phyloP scores from a whole-genome alignment of 2,797 vertebrate species.

The Sparidentex hasta region DNA sequence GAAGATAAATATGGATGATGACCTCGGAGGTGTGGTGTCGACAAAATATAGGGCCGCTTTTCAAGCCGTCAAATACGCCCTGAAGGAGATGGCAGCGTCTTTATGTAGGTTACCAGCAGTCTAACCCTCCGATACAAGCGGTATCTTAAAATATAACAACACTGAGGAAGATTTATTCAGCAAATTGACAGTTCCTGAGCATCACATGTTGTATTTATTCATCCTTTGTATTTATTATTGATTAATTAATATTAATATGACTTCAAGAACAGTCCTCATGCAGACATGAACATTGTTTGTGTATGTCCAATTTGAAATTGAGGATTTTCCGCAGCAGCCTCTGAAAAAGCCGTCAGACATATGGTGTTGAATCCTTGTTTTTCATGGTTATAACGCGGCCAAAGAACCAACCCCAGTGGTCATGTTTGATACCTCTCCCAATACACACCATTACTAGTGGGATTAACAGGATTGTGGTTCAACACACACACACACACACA shows the following conservation, averaged over 20 bases:
- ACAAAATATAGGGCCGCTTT: constrained; percentile 22
- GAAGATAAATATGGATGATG: constrained; percentile 39
- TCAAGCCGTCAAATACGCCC: constrained; percentile 39
- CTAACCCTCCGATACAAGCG: constrained; percentile 1
- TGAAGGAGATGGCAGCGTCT: constrained; percentile 4
- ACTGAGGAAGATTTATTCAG: neutral
- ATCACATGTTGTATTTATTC: neutral
- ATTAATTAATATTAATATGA: neutral
- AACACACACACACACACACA: constrained; percentile 43
- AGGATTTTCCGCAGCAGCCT: constrained; percentile 36
- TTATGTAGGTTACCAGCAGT: constrained; percentile 31
- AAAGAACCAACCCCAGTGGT: constrained; percentile 69
- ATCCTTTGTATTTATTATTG: neutral
- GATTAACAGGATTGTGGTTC: constrained; percentile 75
- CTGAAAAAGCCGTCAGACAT: constrained; percentile 49
- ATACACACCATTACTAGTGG: constrained; percentile 79
- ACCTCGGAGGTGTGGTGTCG: neutral
- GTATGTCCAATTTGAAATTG: constrained; percentile 43
- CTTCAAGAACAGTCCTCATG: neutral
- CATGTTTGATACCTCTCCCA: constrained; percentile 76
- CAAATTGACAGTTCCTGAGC: neutral
- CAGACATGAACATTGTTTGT: constrained; percentile 16
- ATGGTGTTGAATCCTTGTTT: constrained; percentile 51
- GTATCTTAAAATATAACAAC: constrained; percentile 1
- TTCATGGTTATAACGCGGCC: constrained; percentile 55